Base-by-base conservation (phyloP, 53 echinoderm and acorn worm species). In the Temnopleurus reevesii region DNA sequence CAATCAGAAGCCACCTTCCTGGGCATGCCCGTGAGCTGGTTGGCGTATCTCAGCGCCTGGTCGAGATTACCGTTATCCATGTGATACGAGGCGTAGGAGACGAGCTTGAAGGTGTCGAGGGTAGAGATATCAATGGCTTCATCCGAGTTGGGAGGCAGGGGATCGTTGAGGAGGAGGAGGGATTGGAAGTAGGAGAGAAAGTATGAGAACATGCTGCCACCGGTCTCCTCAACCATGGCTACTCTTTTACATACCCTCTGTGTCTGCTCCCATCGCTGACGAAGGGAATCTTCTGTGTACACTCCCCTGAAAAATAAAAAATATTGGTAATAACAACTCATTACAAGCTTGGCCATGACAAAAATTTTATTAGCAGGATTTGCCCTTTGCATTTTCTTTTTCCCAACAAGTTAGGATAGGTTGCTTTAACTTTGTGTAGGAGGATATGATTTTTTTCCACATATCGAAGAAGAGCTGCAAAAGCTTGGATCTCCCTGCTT, bases 161-260 rank as follows among this genome's bases (percentile, higher is more conserved):
- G 56, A 59, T 93, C 93, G 56, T 86, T 86, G 81, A 97, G 86
- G 30, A 97, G 59, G 33, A 97, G 89, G 51, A 97, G 61, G 23
- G 98, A 97, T 71, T 97, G 98, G 82, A 97, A 88, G 77, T 91
- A 95, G 21, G 98, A 97, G 55, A 97, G 86, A 35, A 90, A 89
- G 82, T 97, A 97, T n/a, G 84, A 59, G 54, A 89, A 94, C 60
- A 97, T 83, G 53, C 91, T 87, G 53, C 93, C 91, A 8, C 98
- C 94, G 8, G 90, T 76, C 65, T 95, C 98, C 18, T 94, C 95
- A 2, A 97, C 89, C 93, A 97, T 95, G 29, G 95, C 89, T 1
- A 97, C 95, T 41, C 94, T 83, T 38, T 84, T 91, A 55, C 98
- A 97, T 15, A 90, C 89, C 24, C 90, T 89, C 45, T 91, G 91